Conservation (phyloP, 2,113 vertebrate genomes). For the Baryphthengus martii region DNA sequence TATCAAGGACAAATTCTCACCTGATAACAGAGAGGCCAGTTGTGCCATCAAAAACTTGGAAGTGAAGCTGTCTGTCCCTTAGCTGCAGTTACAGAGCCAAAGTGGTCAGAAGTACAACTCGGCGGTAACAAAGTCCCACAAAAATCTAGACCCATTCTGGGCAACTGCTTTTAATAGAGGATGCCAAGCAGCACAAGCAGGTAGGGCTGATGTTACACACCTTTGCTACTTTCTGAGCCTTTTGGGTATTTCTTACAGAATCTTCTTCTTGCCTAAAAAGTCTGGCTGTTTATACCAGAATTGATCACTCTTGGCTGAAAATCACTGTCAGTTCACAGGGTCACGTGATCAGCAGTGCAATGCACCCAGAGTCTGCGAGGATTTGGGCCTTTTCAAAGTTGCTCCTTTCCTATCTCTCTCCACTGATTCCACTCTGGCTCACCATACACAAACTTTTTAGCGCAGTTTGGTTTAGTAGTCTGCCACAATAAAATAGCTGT, state of each 20-base stretch:
- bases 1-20: neutral
- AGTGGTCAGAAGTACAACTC: neutral
- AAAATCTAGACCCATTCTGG: neutral
- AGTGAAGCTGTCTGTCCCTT: neutral
- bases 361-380: neutral
- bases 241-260: neutral
- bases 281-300: neutral
- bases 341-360: neutral
- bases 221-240: neutral
- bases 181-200: neutral
- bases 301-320: neutral
- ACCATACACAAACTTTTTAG: neutral
- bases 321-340: neutral
- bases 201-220: neutral
- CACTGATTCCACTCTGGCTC: neutral
- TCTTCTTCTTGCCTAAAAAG: neutral
- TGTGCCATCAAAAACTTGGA: neutral
- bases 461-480: neutral
- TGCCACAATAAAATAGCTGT: neutral
- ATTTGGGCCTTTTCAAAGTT: neutral
- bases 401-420: neutral
- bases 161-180: neutral
- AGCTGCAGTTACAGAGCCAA: neutral
- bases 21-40: neutral
- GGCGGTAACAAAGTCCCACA: neutral